phyloP scores from a whole-genome alignment of 2,888 invertebrate species.

The Dexiosoma caninum region DNA sequence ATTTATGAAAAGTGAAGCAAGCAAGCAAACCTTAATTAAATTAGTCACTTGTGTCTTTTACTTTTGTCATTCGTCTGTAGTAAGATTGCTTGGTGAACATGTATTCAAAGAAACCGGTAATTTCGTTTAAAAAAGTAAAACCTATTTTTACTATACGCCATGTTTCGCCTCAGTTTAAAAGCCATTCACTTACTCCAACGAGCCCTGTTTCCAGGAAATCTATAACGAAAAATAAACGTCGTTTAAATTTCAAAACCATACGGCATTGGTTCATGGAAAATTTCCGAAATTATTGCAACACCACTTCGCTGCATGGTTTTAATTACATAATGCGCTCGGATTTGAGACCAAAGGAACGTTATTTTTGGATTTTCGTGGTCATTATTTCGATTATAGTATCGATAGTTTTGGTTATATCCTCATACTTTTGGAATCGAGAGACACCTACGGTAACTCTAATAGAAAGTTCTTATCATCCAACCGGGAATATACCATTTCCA shows the following conservation, averaged over 20 bases:
- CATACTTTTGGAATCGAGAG: slow-evolving; percentile 81
- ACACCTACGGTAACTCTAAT: slow-evolving; percentile 82
- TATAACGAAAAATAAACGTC: background rate
- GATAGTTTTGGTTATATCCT: slow-evolving; percentile 80
- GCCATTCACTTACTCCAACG: background rate
- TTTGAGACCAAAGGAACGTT: slow-evolving; percentile 80
- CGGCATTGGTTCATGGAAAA: slow-evolving; percentile 72
- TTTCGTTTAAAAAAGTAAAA: slow-evolving; percentile 37
- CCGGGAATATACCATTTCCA: slow-evolving; percentile 81
- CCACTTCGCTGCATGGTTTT: slow-evolving; percentile 85
- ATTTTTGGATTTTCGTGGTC: slow-evolving; percentile 81
- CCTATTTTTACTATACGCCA: slow-evolving; percentile 12
- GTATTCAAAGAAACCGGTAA: background rate
- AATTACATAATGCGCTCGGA: slow-evolving; percentile 83
- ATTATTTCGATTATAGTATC: slow-evolving; percentile 80
- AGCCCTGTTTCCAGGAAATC: background rate
- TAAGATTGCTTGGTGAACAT: background rate
- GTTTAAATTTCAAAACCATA: slow-evolving; percentile 46
- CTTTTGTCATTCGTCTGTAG: background rate
- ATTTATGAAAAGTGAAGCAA: background rate
- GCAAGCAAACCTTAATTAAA: slow-evolving; percentile 26
- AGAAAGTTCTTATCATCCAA: slow-evolving; percentile 79
- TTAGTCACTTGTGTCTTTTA: slow-evolving; percentile 4
- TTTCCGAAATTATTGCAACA: slow-evolving; percentile 81
- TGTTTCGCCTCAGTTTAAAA: slow-evolving; percentile 24